Base-by-base conservation (phyloP, 2,888 invertebrate genomes). In the Nymphalis urticae region DNA sequence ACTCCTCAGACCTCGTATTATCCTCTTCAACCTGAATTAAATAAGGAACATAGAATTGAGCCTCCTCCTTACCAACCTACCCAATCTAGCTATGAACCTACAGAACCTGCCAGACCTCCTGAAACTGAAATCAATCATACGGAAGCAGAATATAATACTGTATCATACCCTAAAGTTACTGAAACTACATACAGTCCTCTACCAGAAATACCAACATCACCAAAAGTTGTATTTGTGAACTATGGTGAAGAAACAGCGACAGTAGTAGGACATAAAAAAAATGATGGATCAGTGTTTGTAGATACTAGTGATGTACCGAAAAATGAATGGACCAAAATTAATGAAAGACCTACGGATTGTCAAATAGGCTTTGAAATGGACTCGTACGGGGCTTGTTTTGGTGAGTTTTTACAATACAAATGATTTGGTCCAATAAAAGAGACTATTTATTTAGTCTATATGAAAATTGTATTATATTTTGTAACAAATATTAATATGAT, bases 311-410 rank as follows among this genome's bases (percentile, higher is more conserved):
- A 80, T 51, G 69, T 86, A n/a, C 85, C 86, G 0, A 84, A 84
- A 60, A 86, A 87, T 67, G 78, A 82, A 63, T 88, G 88, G 89
- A 87, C 85, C 0, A 82, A 80, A 42, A 77, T 85, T 5, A 77
- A 81, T 48, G 75, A 73, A 27, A 85, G 76, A 63, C 86, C 86
- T 0, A 77, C 74, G 0, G 80, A 82, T 13, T 94, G 94, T 78
- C 87, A 89, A 16, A 63, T 75, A 70, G 95, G 95, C 0, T 95
- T 94, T 73, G 90, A 93, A 70, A 79, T 90, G 58, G 93, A 94
- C 75, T 83, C 85, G 24, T 86, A 87, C 72, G 94, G 95, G 7
- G 93, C 93, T 60, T 95, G 95, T 80, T 88, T 92, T 72, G 95
- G 95, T 67, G 16, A 42, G 32, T 56, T 7, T 3, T 4, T 4